A percentile compares a stretch with the other conserved stretches of the same genome.
Conservation (phyloP, 1,140 invertebrate species). For the Trichogramma pretiosum region DNA sequence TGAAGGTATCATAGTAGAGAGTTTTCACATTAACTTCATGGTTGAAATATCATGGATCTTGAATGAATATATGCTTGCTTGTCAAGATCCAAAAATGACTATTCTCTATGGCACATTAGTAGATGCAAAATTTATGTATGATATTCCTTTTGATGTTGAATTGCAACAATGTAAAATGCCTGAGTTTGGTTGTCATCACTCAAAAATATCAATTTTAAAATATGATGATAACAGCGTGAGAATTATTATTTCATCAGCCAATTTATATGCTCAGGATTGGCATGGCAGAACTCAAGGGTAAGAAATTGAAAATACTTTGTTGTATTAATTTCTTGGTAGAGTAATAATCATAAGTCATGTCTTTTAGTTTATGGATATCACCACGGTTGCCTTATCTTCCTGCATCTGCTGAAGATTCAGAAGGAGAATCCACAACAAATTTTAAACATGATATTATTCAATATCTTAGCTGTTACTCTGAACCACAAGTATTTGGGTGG, state of each 20-base stretch:
- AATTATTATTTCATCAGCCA: slow-evolving; percentile 84
- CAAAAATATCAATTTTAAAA: slow-evolving; percentile 83
- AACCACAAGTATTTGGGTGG: slow-evolving; percentile 61
- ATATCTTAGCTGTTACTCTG: slow-evolving; percentile 70
- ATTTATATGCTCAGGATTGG: slow-evolving; percentile 86
- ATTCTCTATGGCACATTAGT: slow-evolving; percentile 64
- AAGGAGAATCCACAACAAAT: slow-evolving; percentile 74
- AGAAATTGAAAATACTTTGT: slow-evolving; percentile 17
- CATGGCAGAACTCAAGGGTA: slow-evolving; percentile 86
- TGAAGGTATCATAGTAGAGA: slow-evolving; percentile 61
- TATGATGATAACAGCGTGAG: slow-evolving; percentile 74
- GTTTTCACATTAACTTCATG: slow-evolving; percentile 85
- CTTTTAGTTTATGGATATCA: slow-evolving; percentile 65
- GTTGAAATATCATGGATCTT: slow-evolving; percentile 81
- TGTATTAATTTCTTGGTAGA: not conserved
- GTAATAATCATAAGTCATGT: slow-evolving; percentile 1
- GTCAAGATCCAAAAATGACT: slow-evolving; percentile 49
- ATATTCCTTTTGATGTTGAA: slow-evolving; percentile 51
- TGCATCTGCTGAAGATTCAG: slow-evolving; percentile 44
- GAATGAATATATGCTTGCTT: slow-evolving; percentile 65
- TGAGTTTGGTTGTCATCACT: slow-evolving; percentile 81
- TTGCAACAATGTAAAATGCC: slow-evolving; percentile 62
- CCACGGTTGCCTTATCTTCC: slow-evolving; percentile 61
- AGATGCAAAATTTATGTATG: slow-evolving; percentile 39
- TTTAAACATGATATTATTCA: slow-evolving; percentile 75